phyloP scores from a whole-genome alignment of 2,888 invertebrate genomes.

The Thymelicus sylvestris region DNA sequence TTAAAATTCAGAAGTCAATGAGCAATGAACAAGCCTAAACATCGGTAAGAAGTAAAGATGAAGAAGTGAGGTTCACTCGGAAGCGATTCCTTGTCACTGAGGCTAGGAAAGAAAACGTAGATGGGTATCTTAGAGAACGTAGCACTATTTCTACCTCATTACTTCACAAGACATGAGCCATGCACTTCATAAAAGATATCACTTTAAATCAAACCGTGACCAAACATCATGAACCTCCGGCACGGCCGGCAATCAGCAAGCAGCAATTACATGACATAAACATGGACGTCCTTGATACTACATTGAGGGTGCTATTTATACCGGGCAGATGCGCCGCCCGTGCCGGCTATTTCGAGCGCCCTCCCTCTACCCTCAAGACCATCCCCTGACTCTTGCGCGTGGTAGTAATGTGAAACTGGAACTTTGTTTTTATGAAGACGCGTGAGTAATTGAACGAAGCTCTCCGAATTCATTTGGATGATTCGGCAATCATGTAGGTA shows the following conservation, averaged over 20 bases:
- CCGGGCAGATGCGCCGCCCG: constrained; percentile 74
- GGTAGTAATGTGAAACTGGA: constrained; percentile 50
- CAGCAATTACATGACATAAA: constrained; percentile 56
- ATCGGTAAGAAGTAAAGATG: too few species aligned
- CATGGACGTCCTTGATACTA: constrained; percentile 81
- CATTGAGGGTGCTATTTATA: constrained; percentile 80
- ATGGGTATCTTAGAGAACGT: too few species aligned
- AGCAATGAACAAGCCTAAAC: too few species aligned
- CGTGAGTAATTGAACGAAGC: constrained; percentile 40
- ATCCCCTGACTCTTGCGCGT: constrained; percentile 47
- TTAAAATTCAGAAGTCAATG: too few species aligned
- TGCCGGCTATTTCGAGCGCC: constrained; percentile 74
- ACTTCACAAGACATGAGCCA: too few species aligned
- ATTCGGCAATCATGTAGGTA: too few species aligned
- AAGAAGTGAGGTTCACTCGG: too few species aligned
- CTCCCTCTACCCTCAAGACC: constrained; percentile 55
- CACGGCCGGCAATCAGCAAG: constrained; percentile 23
- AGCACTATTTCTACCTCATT: too few species aligned
- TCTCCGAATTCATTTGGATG: not conserved
- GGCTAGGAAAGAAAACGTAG: too few species aligned
- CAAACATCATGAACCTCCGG: not conserved
- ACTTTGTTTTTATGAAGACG: constrained; percentile 48
- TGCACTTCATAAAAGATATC: too few species aligned
- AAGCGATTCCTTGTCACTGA: too few species aligned
- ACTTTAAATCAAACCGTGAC: too few species aligned